Evolutionary conservation across 1,140 invertebrate genomes (phyloP), one percentile per base, ranked within the genome.

Genomic region (Gryon sp.): DNA sequence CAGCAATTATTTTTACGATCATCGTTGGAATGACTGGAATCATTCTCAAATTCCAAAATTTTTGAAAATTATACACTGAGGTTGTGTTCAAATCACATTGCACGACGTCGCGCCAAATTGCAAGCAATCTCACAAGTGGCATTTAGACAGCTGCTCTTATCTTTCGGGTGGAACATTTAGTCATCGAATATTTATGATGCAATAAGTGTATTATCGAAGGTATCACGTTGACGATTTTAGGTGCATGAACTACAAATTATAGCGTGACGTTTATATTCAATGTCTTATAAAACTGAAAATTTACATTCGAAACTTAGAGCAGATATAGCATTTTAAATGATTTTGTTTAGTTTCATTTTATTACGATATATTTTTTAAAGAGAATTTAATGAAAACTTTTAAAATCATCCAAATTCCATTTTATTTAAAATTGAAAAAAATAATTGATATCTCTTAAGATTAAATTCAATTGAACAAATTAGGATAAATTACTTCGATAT

Each of bases 1-100:
- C 69, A 63, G 57, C 59, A 73, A 73, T 73, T 73, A 73, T 63
- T 73, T 48, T 63, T 73, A 46, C 34, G 57, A 48, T 62, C 48
- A 22, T 46, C 30, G 11, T 1, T 5, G n/a, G 6, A 59, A 63
- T 63, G 32, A 63, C 57, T 20, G 59, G 57, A 63, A 73, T 63
- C 16, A 63, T 57, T 73, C 18, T 30, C 34, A 57, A 14, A 36
- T 48, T 63, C 19, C 4, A n/a, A n/a, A 63, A 63, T 63, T 63
- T 63, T 57, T 43, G 59, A 43, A 73, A 63, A 73, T 73, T 73
- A 73, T 50, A 63, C 15, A 30, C 15, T 28, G 36, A 5, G 15
- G 36, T 32, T 12, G 20, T 4, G 36, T 48, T 66, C 16, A 66
- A 66, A 66, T 53, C 62, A 41, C 36, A 55, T 68, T 55, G 30